Conservation (phyloP, 2,113 vertebrate genomes). For the Cyanoramphus novaezelandiae region DNA sequence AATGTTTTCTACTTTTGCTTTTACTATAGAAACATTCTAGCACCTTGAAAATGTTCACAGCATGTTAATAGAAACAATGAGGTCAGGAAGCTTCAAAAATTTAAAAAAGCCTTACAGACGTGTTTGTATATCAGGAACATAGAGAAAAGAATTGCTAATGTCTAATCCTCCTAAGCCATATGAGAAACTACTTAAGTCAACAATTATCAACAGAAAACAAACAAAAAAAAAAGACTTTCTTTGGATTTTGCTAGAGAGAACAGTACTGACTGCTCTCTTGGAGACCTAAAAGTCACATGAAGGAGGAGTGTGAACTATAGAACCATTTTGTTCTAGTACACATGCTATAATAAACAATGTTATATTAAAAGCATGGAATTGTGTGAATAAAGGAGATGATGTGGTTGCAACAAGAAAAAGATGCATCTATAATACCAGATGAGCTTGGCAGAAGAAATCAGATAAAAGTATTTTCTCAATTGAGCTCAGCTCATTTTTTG, state of each 20-base stretch:
- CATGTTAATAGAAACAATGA: background rate
- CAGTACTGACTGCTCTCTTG: background rate
- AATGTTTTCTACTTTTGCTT: background rate
- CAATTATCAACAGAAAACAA: background rate
- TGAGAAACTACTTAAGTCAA: background rate
- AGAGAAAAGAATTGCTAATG: background rate
- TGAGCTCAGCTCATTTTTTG: background rate
- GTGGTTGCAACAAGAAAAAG: background rate
- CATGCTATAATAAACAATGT: background rate
- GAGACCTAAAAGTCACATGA: background rate
- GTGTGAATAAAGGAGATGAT: background rate
- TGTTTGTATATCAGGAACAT: background rate
- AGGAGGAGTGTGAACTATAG: background rate
- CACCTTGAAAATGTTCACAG: background rate
- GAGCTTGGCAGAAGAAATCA: background rate
- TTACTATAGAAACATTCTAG: background rate
- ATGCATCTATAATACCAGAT: background rate
- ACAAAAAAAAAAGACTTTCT: background rate
- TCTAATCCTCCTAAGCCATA: background rate
- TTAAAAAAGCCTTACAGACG: accelerated
- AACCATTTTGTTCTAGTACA: background rate
- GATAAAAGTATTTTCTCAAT: background rate
- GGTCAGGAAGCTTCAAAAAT: background rate
- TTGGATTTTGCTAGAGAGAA: background rate
- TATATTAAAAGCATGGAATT: background rate